Evolutionary conservation across 2,888 invertebrate genomes (phyloP).

Genomic region (Erynnis tages): DNA sequence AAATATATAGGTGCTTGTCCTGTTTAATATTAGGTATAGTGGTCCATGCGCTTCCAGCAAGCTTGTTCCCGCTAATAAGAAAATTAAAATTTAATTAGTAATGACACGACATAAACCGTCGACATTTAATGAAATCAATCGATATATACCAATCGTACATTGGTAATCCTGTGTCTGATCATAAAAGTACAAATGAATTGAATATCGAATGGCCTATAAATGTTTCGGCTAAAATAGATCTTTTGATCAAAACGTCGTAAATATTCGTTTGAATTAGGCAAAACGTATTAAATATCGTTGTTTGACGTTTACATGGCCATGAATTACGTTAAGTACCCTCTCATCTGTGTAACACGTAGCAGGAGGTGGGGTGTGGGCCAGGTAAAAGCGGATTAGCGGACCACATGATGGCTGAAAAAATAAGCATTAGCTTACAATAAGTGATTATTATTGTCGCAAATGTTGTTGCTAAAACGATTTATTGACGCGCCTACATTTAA

Average conservation of each 20-base stretch:
- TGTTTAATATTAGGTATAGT: too few relatives aligned
- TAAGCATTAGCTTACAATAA: too few relatives aligned
- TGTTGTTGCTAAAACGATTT: too few relatives aligned
- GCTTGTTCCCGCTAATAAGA: too few relatives aligned
- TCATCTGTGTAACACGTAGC: constrained; percentile 34
- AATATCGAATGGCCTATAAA: constrained; percentile 16
- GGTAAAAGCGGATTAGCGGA: neutral
- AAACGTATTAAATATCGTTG: constrained; percentile 8
- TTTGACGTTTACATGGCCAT: constrained; percentile 23
- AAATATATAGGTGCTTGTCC: too few relatives aligned
- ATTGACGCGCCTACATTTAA: too few relatives aligned
- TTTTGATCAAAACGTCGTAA: constrained; percentile 14
- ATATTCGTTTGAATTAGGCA: constrained; percentile 10
- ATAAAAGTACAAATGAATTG: constrained; percentile 12
- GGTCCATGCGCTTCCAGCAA: too few relatives aligned
- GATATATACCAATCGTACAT: neutral
- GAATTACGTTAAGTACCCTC: constrained; percentile 31
- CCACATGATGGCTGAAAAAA: too few relatives aligned
- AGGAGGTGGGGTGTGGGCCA: constrained; percentile 3
- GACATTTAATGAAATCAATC: neutral
- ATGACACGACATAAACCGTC: too few relatives aligned
- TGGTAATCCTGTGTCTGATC: neutral
- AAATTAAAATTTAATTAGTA: too few relatives aligned
- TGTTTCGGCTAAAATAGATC: constrained; percentile 6
- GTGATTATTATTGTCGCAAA: too few relatives aligned